These are phyloP conservation scores for Agrochola litura DNA, from an alignment of 2,888 invertebrate species.

Conservation along the genomic window DNA sequence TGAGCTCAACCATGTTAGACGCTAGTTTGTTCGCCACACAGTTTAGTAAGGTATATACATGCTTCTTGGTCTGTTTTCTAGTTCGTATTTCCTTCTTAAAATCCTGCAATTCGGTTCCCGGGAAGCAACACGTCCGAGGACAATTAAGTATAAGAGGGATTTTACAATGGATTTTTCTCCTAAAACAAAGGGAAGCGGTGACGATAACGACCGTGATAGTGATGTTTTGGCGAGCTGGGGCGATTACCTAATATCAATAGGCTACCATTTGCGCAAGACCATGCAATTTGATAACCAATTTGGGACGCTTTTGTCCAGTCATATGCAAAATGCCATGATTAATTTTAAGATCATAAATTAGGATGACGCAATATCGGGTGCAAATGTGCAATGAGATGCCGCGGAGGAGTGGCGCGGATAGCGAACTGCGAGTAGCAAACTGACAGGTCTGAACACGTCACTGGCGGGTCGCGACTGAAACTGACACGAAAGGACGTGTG, in stretches of 20 bases:
- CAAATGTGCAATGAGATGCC: conserved; percentile 1
- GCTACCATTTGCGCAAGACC: neutral
- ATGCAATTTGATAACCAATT: neutral
- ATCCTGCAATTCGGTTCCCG: too few relatives aligned
- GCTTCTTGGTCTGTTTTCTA: too few relatives aligned
- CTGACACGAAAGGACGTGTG: neutral
- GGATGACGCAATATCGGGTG: neutral
- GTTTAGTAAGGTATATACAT: too few relatives aligned
- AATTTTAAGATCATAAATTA: neutral
- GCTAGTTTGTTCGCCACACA: too few relatives aligned
- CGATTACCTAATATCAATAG: neutral
- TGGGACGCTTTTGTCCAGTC: neutral
- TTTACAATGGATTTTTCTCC: neutral
- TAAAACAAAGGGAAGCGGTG: neutral
- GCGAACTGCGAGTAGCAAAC: too few relatives aligned
- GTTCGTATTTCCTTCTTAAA: too few relatives aligned
- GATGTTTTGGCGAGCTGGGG: neutral
- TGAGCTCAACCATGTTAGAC: too few relatives aligned
- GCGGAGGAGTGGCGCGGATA: too few relatives aligned
- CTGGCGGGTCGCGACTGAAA: too few relatives aligned
- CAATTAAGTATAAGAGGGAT: too few relatives aligned
- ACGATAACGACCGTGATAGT: neutral
- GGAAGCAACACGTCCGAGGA: too few relatives aligned
- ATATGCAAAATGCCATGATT: neutral
- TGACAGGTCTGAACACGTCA: neutral